phyloP scores from a whole-genome alignment of 2,113 vertebrate species.

The Aviceda subcristata region DNA sequence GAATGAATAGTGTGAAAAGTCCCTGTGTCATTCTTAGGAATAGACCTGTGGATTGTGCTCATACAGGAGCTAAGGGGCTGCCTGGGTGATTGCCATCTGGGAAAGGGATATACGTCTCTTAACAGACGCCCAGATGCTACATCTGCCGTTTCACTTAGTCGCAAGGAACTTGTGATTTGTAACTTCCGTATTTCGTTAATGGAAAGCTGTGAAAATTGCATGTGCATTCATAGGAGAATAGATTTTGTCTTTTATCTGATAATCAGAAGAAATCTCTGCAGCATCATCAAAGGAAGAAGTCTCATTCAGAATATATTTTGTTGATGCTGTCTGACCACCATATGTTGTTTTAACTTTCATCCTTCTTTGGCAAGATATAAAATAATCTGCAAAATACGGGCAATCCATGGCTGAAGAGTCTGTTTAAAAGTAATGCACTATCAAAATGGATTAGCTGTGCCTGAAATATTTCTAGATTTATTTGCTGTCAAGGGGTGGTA shows the following conservation, averaged over 20 bases:
- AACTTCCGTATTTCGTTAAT: background rate
- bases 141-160: background rate
- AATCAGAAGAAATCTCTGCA: constrained; percentile 26
- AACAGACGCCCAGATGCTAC: too few relatives aligned
- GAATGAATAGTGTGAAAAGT: background rate
- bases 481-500: constrained; percentile 10
- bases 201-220: background rate
- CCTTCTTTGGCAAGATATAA: constrained; percentile 5
- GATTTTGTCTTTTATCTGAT: constrained; percentile 22
- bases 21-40: background rate
- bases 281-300: background rate
- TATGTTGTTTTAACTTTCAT: constrained; percentile 29
- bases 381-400: background rate
- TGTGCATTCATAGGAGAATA: background rate
- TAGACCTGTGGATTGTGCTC: background rate
- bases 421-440: constrained; percentile 14
- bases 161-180: background rate
- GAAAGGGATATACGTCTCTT: background rate
- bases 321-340: constrained; percentile 24
- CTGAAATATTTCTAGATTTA: constrained; percentile 26
- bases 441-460: constrained; percentile 13
- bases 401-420: background rate
- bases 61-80: background rate
- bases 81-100: background rate
- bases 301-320: constrained; percentile 9